Evolutionary conservation across 1,140 invertebrate species (phyloP).

Genomic region (Drosophila melanogaster): DNA sequence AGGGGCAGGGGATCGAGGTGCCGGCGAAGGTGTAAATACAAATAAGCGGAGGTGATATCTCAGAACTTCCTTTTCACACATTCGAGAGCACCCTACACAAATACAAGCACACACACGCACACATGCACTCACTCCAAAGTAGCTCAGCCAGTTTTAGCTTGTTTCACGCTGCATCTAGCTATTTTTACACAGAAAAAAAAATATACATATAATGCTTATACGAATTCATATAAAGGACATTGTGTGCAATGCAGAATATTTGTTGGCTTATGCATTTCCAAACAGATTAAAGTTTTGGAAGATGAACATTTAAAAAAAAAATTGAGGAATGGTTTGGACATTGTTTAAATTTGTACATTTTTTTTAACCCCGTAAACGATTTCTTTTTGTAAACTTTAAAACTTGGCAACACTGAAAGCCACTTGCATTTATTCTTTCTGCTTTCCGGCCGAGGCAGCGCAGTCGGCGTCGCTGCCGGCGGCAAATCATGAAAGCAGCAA

Average conservation of each 20-base stretch:
- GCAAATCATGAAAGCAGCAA: constrained; percentile 77
- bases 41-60: constrained; percentile 83
- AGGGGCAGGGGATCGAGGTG: constrained; percentile 32
- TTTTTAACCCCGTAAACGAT: too few relatives aligned
- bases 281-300: too few relatives aligned
- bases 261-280: too few relatives aligned
- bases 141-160: neutral
- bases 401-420: constrained; percentile 21
- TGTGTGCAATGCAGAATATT: too few relatives aligned
- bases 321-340: too few relatives aligned
- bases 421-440: constrained; percentile 44
- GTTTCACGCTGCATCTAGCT: neutral
- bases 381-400: constrained; percentile 2
- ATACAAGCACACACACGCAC: constrained; percentile 36
- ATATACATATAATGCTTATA: neutral
- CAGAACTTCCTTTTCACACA: constrained; percentile 83
- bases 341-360: too few relatives aligned
- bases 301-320: too few relatives aligned
- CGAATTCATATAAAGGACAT: neutral
- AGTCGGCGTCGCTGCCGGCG: constrained; percentile 67
- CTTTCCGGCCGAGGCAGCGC: constrained; percentile 67
- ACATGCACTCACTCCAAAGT: neutral
- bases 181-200: neutral
- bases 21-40: constrained; percentile 77
- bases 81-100: constrained; percentile 74